Evolutionary conservation across 2,888 invertebrate species (phyloP), one percentile per base, ranked within the genome.

Genomic region (Ophion obscuratus): DNA sequence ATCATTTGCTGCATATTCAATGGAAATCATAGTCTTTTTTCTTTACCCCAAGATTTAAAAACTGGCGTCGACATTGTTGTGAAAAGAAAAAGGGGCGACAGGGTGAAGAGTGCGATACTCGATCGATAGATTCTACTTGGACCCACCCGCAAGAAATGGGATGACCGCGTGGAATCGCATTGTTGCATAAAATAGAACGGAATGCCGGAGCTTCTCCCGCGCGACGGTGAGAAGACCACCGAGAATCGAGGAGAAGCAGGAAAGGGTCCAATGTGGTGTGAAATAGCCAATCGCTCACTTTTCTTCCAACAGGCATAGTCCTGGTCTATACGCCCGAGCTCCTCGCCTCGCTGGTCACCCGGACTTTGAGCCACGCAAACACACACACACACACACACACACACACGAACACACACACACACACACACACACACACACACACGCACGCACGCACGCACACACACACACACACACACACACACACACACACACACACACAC

Each of bases 231-330:
- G 75, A 68, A 57, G 74, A 84, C 62, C 36, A 68, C 73, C 59
- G 74, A 81, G 73, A 10, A 70, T 5, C 53, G 62, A 73, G 64
- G 71, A 81, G 80, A 86, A 87, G 57, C n/a, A 40, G 84, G 86
- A 88, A 88, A 87, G 87, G 89, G 89, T 89, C 84, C 90, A 91
- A 91, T 91, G 91, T 88, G 89, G 90, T 91, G 91, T 91, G 91
- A 91, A 91, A 91, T 91, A 91, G 90, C 90, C 91, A 91, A 91
- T 91, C 89, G 90, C 87, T 90, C 89, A 90, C 85, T 85, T 57
- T 76, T 76, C 76, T 82, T 40, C 59, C 62, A 77, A 20, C 61
- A 57, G 73, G 77, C 61, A 68, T 64, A 79, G 76, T 73, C 64
- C 70, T 61, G 75, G 76, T 47, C 24, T 68, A 61, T 57, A 57